A percentile compares a stretch with the other conserved stretches of the same genome.
Evolutionary conservation across 2,113 vertebrate genomes (phyloP).

Genomic region (Parotia lawesii): DNA sequence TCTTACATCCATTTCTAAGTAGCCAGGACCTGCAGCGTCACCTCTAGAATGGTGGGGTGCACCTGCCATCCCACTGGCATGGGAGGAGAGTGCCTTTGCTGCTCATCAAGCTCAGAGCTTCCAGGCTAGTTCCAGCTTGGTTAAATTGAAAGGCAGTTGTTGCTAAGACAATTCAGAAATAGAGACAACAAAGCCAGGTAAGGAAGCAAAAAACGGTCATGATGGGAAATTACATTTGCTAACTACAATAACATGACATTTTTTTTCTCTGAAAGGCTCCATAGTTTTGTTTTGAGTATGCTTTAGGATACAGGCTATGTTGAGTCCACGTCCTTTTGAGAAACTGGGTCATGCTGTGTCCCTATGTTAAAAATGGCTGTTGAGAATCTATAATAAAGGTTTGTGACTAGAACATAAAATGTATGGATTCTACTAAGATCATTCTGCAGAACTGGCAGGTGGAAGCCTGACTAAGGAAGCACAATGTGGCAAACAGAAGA

Average conservation of each 20-base stretch:
- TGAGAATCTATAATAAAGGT: not conserved
- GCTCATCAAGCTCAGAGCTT: not conserved
- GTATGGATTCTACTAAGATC: not conserved
- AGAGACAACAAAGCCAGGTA: not conserved
- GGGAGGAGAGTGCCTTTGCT: not conserved
- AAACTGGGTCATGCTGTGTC: not conserved
- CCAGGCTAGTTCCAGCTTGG: not conserved
- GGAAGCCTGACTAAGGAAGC: not conserved
- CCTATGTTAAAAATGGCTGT: not conserved
- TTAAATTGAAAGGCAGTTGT: not conserved
- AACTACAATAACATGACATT: not conserved
- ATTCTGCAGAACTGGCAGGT: not conserved
- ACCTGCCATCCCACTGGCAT: rapidly evolving
- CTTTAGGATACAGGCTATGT: not conserved
- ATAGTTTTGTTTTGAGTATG: not conserved
- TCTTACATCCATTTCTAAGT: not conserved
- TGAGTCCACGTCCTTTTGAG: not conserved
- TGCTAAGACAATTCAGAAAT: not conserved
- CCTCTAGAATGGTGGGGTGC: no score
- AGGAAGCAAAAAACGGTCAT: not conserved
- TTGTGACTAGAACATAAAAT: not conserved
- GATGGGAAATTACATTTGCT: not conserved
- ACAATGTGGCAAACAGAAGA: not conserved
- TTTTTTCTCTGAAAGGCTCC: not conserved
- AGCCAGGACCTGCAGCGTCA: not conserved